A percentile compares a stretch with the other conserved stretches of the same genome.
Conservation (phyloP, 2,888 invertebrate species). For the Autographa gamma region DNA sequence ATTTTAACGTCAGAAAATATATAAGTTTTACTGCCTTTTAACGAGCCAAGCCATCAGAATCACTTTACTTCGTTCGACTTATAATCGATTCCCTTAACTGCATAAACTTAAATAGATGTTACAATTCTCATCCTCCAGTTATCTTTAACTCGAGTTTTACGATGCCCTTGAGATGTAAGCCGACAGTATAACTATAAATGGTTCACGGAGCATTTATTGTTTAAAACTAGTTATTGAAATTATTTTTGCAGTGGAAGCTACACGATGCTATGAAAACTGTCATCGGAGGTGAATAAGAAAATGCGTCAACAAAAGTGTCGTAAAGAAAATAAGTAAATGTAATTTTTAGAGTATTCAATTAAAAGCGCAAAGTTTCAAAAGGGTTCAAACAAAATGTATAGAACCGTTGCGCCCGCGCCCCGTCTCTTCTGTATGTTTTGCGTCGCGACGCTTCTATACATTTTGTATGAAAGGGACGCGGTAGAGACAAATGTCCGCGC, state of each 20-base stretch:
- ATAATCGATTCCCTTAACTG: background rate
- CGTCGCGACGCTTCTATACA: no score
- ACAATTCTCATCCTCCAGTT: background rate
- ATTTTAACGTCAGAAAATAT: background rate
- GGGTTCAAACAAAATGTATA: no score
- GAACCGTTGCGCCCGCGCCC: no score
- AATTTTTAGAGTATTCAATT: no score
- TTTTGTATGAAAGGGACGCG: no score
- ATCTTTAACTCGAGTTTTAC: background rate
- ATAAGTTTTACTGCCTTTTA: background rate
- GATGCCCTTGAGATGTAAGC: background rate
- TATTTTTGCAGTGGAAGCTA: background rate
- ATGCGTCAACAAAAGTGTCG: background rate
- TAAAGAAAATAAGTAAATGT: background rate
- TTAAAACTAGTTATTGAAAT: background rate
- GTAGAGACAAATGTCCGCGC: no score
- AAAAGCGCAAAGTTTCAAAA: no score
- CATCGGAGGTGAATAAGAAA: background rate
- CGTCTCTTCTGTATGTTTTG: no score
- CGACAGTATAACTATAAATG: slow-evolving; percentile 7
- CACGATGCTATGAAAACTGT: background rate
- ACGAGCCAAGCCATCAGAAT: background rate
- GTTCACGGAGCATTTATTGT: slow-evolving; percentile 14
- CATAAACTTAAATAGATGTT: background rate
- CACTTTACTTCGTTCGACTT: background rate